Evolutionary conservation across 2,888 invertebrate genomes (phyloP).

Genomic region (Horisme vitalbata): DNA sequence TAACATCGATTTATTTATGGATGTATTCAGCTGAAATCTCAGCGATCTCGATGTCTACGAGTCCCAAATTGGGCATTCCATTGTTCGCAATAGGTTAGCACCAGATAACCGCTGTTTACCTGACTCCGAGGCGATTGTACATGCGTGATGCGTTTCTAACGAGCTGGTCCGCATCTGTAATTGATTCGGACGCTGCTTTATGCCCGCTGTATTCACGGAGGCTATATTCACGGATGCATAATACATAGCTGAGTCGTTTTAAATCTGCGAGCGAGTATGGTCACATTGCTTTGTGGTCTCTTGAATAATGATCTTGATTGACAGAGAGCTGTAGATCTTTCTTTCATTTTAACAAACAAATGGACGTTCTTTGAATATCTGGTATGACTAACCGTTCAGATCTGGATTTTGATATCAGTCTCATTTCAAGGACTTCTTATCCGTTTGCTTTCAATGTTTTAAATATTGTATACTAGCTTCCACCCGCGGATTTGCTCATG

Average conservation of each 20-base stretch:
- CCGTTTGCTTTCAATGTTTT: too few relatives aligned
- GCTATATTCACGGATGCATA: constrained; percentile 81
- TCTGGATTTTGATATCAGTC: constrained; percentile 4
- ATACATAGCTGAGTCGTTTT: constrained; percentile 70
- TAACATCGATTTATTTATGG: constrained; percentile 34
- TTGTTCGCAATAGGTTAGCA: constrained; percentile 74
- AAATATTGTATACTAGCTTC: too few relatives aligned
- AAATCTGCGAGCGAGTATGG: constrained; percentile 48
- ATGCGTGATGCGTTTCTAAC: constrained; percentile 83
- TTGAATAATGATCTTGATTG: constrained; percentile 53
- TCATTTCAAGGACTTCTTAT: too few relatives aligned
- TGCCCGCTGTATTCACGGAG: constrained; percentile 75
- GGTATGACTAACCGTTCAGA: constrained; percentile 13
- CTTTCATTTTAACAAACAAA: constrained; percentile 37
- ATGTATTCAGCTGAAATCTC: constrained; percentile 42
- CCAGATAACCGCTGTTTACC: constrained; percentile 75
- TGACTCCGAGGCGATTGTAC: constrained; percentile 72
- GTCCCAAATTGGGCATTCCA: constrained; percentile 74
- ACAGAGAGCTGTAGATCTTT: constrained; percentile 39
- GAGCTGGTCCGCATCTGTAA: constrained; percentile 71
- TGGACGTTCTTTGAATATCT: constrained; percentile 30
- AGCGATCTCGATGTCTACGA: constrained; percentile 49
- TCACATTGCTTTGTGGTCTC: constrained; percentile 46
- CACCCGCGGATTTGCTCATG: too few relatives aligned
- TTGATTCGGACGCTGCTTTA: constrained; percentile 79